Evolutionary conservation across 2,888 invertebrate species (phyloP).

Genomic region (Acrobasis consociella): DNA sequence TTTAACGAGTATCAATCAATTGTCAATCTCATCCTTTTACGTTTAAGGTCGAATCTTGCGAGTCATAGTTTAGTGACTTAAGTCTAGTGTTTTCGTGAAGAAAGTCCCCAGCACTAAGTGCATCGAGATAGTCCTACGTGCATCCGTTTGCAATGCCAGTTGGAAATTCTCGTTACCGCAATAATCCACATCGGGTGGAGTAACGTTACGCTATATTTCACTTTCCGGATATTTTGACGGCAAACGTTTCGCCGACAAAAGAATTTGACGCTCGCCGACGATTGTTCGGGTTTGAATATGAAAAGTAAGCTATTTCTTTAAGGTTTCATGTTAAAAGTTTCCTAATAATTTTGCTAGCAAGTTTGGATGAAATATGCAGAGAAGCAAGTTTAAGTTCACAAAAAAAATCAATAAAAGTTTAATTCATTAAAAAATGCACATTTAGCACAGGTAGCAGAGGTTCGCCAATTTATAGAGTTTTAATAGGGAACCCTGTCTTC

Average conservation of each 20-base stretch:
- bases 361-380: background rate
- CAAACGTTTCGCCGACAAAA: conserved; percentile 21
- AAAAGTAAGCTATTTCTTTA: background rate
- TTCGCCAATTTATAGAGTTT: too few species aligned
- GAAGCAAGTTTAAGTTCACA: too few species aligned
- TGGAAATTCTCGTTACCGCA: conserved; percentile 78
- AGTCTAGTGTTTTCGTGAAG: conserved; percentile 34
- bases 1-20: conserved; percentile 29
- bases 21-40: conserved; percentile 35
- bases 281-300: background rate
- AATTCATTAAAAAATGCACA: too few species aligned
- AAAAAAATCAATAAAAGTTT: too few species aligned
- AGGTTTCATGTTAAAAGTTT: background rate
- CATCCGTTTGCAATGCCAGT: conserved; percentile 74
- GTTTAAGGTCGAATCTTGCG: conserved; percentile 35
- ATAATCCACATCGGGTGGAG: conserved; percentile 71
- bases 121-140: conserved; percentile 76
- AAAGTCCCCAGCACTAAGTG: conserved; percentile 65
- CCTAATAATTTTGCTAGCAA: background rate
- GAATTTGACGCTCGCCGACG: conserved; percentile 14
- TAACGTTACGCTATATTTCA: conserved; percentile 67
- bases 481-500: too few species aligned
- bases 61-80: conserved; percentile 32
- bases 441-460: too few species aligned
- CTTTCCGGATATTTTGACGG: conserved; percentile 30